phyloP scores from a whole-genome alignment of 2,113 vertebrate genomes.

The Acrocephalus arundinaceus region DNA sequence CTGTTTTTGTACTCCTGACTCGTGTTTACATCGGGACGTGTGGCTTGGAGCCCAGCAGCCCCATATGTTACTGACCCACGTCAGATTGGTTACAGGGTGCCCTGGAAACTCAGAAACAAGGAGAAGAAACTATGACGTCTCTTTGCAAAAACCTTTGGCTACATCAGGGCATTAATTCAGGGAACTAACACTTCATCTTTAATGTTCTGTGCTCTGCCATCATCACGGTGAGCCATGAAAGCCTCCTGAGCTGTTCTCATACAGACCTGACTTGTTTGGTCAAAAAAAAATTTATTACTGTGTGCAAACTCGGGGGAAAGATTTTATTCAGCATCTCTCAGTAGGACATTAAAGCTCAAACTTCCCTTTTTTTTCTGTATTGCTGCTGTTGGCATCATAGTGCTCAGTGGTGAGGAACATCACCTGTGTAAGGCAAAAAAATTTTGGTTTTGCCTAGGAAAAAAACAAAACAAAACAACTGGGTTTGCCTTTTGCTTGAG shows the following conservation, averaged over 20 bases:
- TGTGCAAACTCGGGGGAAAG: not conserved
- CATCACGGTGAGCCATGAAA: not conserved
- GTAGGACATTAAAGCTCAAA: not conserved
- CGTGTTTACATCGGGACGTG: conserved; percentile 83
- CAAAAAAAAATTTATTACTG: not conserved
- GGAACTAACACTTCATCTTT: not conserved
- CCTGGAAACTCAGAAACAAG: conserved; percentile 14
- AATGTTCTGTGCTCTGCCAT: not conserved
- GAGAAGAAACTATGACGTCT: conserved; percentile 57
- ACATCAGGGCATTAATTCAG: not conserved
- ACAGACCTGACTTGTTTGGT: not conserved
- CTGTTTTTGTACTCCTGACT: conserved; percentile 76
- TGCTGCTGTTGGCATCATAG: no score
- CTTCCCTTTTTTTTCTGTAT: not conserved
- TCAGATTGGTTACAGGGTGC: conserved; percentile 63
- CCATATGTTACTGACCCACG: conserved; percentile 76
- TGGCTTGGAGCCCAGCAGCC: conserved; percentile 82
- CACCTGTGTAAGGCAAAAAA: no score
- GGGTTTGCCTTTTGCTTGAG: no score
- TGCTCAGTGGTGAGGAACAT: no score
- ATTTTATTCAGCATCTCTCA: not conserved
- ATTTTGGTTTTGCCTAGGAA: no score
- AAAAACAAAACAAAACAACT: no score
- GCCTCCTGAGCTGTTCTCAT: not conserved
- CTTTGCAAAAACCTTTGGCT: conserved; percentile 66